Evolutionary conservation across 1,140 invertebrate species (phyloP), one percentile per base, ranked within the genome.

Genomic region (Centruroides vittatus): DNA sequence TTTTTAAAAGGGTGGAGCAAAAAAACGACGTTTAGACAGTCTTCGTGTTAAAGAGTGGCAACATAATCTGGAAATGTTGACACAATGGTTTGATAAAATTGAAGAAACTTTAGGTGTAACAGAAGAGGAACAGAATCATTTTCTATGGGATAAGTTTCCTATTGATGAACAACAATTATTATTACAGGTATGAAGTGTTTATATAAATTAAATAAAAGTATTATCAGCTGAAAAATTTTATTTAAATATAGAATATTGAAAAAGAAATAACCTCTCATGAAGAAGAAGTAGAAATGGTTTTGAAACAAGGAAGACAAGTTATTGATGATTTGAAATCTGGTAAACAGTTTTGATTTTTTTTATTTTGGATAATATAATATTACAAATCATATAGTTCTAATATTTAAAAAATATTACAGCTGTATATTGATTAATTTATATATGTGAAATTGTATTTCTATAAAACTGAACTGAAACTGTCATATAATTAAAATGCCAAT

Each of bases 91-190:
- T 47, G 77, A 81, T 54, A 76, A 80, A 61, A 78, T 79, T 3
- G 78, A 82, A 59, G 73, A 79, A 13, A 74, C 75, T 3, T 69
- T 76, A n/a, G 64, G 76, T 70, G 58, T 76, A 41, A 35, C 75
- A 78, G 64, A 78, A 76, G 64, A 74, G 74, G 59, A 75, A 70
- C 72, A 58, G 46, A 73, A 76, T 58, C 46, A 58, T 41, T 60
- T 55, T 46, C 65, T 71, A 4, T 76, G 79, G 64, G 79, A 81
- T 61, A 77, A 79, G 58, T 73, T 83, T 48, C 79, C 75, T 53
- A 73, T 79, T 4, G 80, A 83, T 41, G 81, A 84, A 61, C 81
- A 82, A 64, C 72, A 78, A 61, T 75, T 79, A 8, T 71, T 83
- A 5, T 77, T 81, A 55, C 77, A 82, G 60, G 78, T 68, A 62